Base-by-base conservation (phyloP, 1,140 invertebrate genomes). In the Tenebrio molitor region DNA sequence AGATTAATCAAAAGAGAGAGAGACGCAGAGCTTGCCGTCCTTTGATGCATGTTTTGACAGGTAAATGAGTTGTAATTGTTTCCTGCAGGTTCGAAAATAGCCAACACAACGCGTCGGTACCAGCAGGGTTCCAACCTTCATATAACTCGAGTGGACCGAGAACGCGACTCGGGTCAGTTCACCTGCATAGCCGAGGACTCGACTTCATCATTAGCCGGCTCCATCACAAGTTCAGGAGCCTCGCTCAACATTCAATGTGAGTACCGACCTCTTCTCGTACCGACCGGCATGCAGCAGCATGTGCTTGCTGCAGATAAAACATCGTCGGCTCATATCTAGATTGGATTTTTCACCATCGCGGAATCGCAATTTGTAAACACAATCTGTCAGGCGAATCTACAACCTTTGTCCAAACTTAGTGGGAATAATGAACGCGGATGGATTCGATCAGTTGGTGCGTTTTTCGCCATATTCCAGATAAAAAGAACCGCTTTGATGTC, bases 161-260 rank as follows among this genome's bases (percentile, higher is more conserved):
- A 85, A 39, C 76, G 84, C 16, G 89, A 90, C 73, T 72, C 81
- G 0, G 89, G 89, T 12, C 84, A 88, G 23, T 89, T 89, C 79
- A 85, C 85, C 64, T 90, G 89, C 79, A 86, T 88, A 39, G 89
- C 88, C 5, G 86, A 85, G 71, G 88, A 89, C 76, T 58, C 76
- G 44, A 53, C 44, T 25, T 25, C 12, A 80, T 82, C 1, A n/a
- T n/a, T n/a, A 84, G 84, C 15, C 85, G 84, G 16, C 85, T 85
- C 88, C 10, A 81, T 88, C 53, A 85, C 84, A 46, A 89, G 87
- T 75, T 83, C 83, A 25, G 83, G 86, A 5, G 88, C 87, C 4
- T 81, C 82, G 6, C 81, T 90, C 23, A 87, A 88, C 77, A 86
- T 90, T 50, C 82, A 87, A 78, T 90, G 89, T 90, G 84, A 89